Evolutionary conservation across 2,888 invertebrate genomes (phyloP).

Genomic region (Crematogaster levior): DNA sequence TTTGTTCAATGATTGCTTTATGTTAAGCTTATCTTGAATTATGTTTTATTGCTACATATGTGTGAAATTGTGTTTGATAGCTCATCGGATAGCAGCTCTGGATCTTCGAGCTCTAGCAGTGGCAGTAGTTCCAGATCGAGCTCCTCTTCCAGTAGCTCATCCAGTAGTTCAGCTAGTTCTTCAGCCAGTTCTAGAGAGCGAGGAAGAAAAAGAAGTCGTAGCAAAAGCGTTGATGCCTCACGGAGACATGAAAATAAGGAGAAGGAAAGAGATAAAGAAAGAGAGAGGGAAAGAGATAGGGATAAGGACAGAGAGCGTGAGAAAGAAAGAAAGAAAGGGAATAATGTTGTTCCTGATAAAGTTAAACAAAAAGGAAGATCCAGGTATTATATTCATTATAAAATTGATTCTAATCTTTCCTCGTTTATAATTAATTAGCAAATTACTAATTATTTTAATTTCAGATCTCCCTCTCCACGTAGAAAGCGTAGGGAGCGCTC

Average conservation of each 20-base stretch:
- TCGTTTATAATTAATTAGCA: neutral
- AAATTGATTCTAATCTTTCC: neutral
- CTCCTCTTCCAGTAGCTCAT: slow-evolving; percentile 92
- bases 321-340: slow-evolving; percentile 83
- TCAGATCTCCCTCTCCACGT: slow-evolving; percentile 89
- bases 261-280: slow-evolving; percentile 85
- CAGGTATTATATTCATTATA: slow-evolving; percentile 54
- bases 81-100: slow-evolving; percentile 93
- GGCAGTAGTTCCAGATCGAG: slow-evolving; percentile 88
- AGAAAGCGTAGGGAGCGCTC: slow-evolving; percentile 92
- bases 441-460: slow-evolving; percentile 16
- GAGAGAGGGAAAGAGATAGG: slow-evolving; percentile 85
- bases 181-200: slow-evolving; percentile 88
- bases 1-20: neutral
- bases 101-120: slow-evolving; percentile 86
- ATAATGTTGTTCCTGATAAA: slow-evolving; percentile 82
- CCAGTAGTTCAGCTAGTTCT: slow-evolving; percentile 90
- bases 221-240: slow-evolving; percentile 83
- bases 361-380: slow-evolving; percentile 84
- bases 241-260: slow-evolving; percentile 85
- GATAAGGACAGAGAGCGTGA: slow-evolving; percentile 85
- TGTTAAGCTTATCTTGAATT: neutral
- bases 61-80: slow-evolving; percentile 81
- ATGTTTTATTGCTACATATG: slow-evolving; percentile 34
- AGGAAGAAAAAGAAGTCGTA: slow-evolving; percentile 87